phyloP scores from a whole-genome alignment of 2,797 vertebrate species.

The Vipera latastei region DNA sequence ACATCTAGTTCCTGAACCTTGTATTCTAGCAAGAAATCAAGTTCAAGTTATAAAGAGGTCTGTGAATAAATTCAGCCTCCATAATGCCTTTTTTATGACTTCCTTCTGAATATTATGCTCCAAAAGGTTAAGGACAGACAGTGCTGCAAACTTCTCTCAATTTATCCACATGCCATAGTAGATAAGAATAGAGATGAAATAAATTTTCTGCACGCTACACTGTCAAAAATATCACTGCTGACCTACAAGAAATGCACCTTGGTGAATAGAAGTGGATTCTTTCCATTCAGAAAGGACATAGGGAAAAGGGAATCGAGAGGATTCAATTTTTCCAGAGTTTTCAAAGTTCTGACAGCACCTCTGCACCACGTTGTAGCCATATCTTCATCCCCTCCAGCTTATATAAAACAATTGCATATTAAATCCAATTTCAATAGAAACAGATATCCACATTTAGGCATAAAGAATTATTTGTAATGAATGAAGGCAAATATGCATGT shows the following conservation, averaged over 20 bases:
- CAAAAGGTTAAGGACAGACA: slow-evolving; percentile 25
- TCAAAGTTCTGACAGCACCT: not conserved
- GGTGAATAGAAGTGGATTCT: not conserved
- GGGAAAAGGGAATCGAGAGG: not conserved
- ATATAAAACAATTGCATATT: not conserved
- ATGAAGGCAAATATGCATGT: not conserved
- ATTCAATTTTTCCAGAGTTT: not conserved
- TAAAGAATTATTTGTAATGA: not conserved
- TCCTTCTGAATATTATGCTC: slow-evolving; percentile 32
- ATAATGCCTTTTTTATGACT: slow-evolving; percentile 21
- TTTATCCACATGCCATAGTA: slow-evolving; percentile 26
- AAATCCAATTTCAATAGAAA: not conserved
- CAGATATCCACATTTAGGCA: not conserved
- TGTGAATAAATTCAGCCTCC: slow-evolving; percentile 36
- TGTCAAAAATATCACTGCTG: slow-evolving; percentile 35
- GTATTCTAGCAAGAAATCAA: slow-evolving; percentile 15
- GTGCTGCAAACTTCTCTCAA: slow-evolving; percentile 35
- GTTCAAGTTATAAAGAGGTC: slow-evolving; percentile 32
- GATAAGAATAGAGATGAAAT: slow-evolving; percentile 31
- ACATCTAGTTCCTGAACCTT: not conserved
- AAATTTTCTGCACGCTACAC: slow-evolving; percentile 31
- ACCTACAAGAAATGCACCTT: slow-evolving; percentile 28
- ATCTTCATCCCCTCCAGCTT: not conserved
- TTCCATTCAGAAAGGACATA: not conserved
- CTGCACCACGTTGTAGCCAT: not conserved